A percentile compares a stretch with the other conserved stretches of the same genome.
These are phyloP conservation scores for Conus ventricosus DNA, from an alignment of 1,140 invertebrate genomes.

Conservation along the genomic window DNA sequence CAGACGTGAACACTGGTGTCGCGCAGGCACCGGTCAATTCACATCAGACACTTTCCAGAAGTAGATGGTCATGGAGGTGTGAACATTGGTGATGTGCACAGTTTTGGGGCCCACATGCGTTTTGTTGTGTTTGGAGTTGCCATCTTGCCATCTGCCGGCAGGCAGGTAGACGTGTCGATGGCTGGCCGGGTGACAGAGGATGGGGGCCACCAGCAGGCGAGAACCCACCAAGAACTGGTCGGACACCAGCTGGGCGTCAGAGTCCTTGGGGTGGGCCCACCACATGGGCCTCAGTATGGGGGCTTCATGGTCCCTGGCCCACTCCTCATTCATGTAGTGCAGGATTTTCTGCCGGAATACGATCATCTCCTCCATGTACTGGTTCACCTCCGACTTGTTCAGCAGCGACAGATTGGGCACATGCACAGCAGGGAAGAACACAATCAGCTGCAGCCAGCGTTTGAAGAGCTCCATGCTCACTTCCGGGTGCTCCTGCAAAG, in stretches of 20 bases:
- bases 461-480: slow-evolving; percentile 88
- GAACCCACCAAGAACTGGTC: slow-evolving; percentile 91
- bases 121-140: background rate
- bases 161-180: slow-evolving; percentile 84
- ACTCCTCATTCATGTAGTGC: slow-evolving; percentile 33
- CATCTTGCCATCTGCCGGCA: slow-evolving; percentile 51
- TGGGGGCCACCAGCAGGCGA: slow-evolving; percentile 86
- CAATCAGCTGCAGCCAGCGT: slow-evolving; percentile 89
- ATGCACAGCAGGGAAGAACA: slow-evolving; percentile 90
- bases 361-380: slow-evolving; percentile 81
- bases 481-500: slow-evolving; percentile 81
- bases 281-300: slow-evolving; percentile 88
- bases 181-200: slow-evolving; percentile 81
- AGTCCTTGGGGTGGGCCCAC: slow-evolving; percentile 90
- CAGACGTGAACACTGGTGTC: background rate
- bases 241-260: slow-evolving; percentile 84
- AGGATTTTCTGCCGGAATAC: slow-evolving; percentile 79
- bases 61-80: background rate
- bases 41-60: background rate
- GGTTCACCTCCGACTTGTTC: slow-evolving; percentile 82
- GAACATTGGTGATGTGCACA: slow-evolving; percentile 1
- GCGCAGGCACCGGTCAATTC: no score
- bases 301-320: slow-evolving; percentile 37
- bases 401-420: slow-evolving; percentile 92
- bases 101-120: slow-evolving; percentile 22